Evolutionary conservation across 2,797 vertebrate genomes (phyloP), one percentile per base, ranked within the genome.

Genomic region (Hirundo rustica): DNA sequence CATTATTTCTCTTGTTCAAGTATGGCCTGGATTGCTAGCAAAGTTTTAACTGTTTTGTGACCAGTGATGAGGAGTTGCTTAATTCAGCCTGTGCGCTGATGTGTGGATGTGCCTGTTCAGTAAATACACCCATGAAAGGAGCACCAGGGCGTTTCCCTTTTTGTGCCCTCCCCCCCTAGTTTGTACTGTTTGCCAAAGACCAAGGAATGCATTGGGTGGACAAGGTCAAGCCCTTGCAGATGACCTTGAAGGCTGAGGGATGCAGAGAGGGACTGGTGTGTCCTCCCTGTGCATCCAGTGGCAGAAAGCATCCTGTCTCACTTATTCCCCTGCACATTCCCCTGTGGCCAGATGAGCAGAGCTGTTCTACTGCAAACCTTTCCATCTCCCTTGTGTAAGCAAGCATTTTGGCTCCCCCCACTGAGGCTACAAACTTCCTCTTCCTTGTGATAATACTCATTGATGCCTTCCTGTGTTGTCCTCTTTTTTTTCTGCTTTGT

Each of bases 11-110:
- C 94, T 89, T 67, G 85, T 76, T 95, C 76, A 92, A 86, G 90
- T 32, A 71, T 19, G 47, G 36, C 60, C 78, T 89, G 71, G 53
- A 92, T 95, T 1, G 18, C 68, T 89, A 92, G 67, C 8, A 47
- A 81, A 67, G 18, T 48, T 87, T 97, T 96, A 97, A 95, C 95
- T 47, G 51, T 83, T 95, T 78, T 61, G 25, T 94, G 83, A 30
- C 61, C 10, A 3, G 32, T 10, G 26, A 8, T 34, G 54, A 80
- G 40, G 26, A 74, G 16, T 10, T 58, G 32, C 70, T 71, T 30
- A 7, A 22, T 48, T 94, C 72, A 51, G 54, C 11, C 44, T 74
- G 27, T 58, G 48, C 71, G 50, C n/a, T 54, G 29, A 26, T 53
- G 32, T 22, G 9, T 77, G n/a, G 30, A 21, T 44, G n/a, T 48